These are phyloP conservation scores for Metridium senile DNA, from an alignment of 92 coral and sea anemone genomes.

Conservation along the genomic window DNA sequence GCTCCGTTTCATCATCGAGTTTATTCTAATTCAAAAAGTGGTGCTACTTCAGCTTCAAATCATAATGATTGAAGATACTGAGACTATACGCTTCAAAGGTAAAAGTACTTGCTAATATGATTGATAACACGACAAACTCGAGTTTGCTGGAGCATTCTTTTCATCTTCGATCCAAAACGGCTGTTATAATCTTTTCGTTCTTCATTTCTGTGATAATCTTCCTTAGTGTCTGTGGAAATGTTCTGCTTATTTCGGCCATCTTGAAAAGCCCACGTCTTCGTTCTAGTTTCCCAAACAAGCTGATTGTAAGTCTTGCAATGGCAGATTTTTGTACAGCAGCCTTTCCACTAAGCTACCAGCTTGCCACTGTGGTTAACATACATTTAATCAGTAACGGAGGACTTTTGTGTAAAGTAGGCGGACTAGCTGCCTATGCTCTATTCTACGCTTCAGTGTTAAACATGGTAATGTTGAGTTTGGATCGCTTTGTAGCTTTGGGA, in stretches of 20 bases:
- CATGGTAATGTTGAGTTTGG: conserved; percentile 52
- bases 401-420: conserved; percentile 32
- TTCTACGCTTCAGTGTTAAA: conserved; percentile 44
- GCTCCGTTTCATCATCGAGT: neutral
- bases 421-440: conserved; percentile 54
- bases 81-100: too few species aligned
- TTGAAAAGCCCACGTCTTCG: conserved; percentile 20
- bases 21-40: neutral
- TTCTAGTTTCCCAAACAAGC: conserved; percentile 30
- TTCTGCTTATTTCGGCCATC: conserved; percentile 34
- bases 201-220: conserved; percentile 24
- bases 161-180: conserved; percentile 12
- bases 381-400: conserved; percentile 40
- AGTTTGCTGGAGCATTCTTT: neutral
- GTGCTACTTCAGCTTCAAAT: neutral
- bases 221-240: conserved; percentile 35
- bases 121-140: neutral
- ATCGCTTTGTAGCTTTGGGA: conserved; percentile 56
- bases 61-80: neutral
- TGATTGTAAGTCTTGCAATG: conserved; percentile 46
- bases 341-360: conserved; percentile 39
- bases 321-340: conserved; percentile 45
- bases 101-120: too few species aligned
- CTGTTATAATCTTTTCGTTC: conserved; percentile 12
- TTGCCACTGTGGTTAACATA: conserved; percentile 27